A percentile compares a stretch with the other conserved stretches of the same genome.
Evolutionary conservation across 2,113 vertebrate genomes (phyloP).

Genomic region (Trogon surrucura): DNA sequence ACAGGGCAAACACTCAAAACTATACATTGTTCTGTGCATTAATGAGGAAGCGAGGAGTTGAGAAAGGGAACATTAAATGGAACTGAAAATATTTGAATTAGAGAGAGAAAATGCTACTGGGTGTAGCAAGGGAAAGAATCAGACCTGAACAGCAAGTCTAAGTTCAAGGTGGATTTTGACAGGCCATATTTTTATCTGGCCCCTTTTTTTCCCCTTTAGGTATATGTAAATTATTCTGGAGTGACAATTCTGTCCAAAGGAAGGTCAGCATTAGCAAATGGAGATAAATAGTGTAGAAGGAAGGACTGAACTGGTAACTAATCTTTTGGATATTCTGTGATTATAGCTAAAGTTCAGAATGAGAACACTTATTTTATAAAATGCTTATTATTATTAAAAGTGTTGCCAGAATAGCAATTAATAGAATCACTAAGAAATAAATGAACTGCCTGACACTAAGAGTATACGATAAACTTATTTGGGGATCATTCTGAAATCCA

Average conservation of each 20-base stretch:
- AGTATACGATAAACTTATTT: background rate
- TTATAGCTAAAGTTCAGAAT: background rate
- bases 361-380: background rate
- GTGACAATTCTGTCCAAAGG: background rate
- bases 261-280: background rate
- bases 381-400: background rate
- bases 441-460: background rate
- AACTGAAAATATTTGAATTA: slow-evolving; percentile 16
- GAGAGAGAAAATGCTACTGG: background rate
- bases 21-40: background rate
- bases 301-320: background rate
- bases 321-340: background rate
- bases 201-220: background rate
- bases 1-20: slow-evolving; percentile 14
- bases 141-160: background rate
- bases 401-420: background rate
- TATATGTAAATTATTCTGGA: background rate
- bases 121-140: background rate
- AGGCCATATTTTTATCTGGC: background rate
- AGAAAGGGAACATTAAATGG: slow-evolving; percentile 14
- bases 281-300: background rate
- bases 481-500: background rate
- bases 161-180: background rate
- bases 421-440: background rate
- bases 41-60: slow-evolving; percentile 18